phyloP scores from a whole-genome alignment of 2,888 invertebrate species.

The Theretra japonica region DNA sequence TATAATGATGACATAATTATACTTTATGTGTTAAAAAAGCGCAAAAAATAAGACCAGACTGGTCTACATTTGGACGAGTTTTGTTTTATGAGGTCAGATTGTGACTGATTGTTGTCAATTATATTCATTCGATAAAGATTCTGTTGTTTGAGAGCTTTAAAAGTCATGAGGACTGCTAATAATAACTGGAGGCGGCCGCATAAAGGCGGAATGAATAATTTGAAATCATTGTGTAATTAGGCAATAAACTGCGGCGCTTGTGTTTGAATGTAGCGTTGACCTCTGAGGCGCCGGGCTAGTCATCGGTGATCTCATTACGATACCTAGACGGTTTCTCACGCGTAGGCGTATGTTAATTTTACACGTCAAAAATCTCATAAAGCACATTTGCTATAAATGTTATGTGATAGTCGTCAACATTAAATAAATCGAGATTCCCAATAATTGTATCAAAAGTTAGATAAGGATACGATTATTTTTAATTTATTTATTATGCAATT shows the following conservation, averaged over 20 bases:
- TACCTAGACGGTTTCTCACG: constrained; percentile 26
- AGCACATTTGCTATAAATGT: neutral
- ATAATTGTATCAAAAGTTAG: constrained; percentile 6
- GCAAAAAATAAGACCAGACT: constrained; percentile 15
- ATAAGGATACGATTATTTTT: neutral
- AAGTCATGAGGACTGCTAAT: neutral
- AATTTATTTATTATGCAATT: too few relatives aligned
- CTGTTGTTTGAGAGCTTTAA: neutral
- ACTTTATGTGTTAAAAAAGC: constrained; percentile 5
- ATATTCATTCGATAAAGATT: neutral
- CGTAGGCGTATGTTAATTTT: constrained; percentile 24
- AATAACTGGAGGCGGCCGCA: neutral
- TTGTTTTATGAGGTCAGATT: constrained; percentile 2
- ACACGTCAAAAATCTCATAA: constrained; percentile 14
- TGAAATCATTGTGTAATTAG: constrained; percentile 17
- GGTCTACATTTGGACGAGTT: constrained; percentile 9
- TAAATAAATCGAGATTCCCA: neutral
- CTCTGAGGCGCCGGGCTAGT: constrained; percentile 37
- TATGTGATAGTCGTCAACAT: neutral
- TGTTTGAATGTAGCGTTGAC: constrained; percentile 36
- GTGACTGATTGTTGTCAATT: neutral
- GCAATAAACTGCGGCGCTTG: constrained; percentile 25
- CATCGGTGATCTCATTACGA: constrained; percentile 45
- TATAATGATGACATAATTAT: constrained; percentile 18
- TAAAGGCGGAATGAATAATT: constrained; percentile 10